Percentiles rank a stretch among this genome's conserved stretches.
phyloP scores from a whole-genome alignment of 1,140 invertebrate genomes.

The Lamellibrachia luymesi region DNA sequence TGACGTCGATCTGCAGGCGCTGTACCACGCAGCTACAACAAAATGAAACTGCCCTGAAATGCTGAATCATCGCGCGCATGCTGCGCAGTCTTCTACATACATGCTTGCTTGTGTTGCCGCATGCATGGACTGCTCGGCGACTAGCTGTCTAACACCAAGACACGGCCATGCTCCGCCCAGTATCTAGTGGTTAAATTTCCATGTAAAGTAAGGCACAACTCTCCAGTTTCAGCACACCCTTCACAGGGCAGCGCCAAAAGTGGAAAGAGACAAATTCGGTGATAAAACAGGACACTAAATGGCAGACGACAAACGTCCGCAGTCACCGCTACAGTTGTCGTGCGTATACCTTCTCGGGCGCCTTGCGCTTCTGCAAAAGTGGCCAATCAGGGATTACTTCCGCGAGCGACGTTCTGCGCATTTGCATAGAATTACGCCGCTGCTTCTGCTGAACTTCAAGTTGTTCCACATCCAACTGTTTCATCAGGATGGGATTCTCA shows the following conservation, averaged over 20 bases:
- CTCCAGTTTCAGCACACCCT: neutral
- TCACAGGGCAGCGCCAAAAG: conserved; percentile 17
- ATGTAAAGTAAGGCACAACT: neutral
- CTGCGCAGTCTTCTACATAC: neutral
- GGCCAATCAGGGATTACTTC: conserved; percentile 97
- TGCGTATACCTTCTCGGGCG: conserved; percentile 51
- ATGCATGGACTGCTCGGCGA: neutral
- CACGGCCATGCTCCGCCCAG: neutral
- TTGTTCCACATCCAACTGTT: conserved; percentile 19
- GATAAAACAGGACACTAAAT: conserved; percentile 27
- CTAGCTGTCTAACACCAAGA: neutral
- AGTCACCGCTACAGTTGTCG: neutral
- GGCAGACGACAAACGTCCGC: conserved; percentile 6
- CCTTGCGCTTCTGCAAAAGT: conserved; percentile 70
- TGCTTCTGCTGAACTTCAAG: conserved; percentile 37
- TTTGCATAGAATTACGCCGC: conserved; percentile 56
- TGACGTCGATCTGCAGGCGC: neutral
- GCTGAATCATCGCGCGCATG: neutral
- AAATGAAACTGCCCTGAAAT: neutral
- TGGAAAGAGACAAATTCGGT: conserved; percentile 29
- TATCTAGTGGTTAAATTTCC: neutral
- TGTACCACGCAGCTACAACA: neutral
- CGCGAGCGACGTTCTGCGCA: conserved; percentile 82
- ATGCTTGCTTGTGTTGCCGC: neutral
- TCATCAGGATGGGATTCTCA: neutral